A percentile compares a stretch with the other conserved stretches of the same genome.
phyloP scores from a whole-genome alignment of 2,888 invertebrate genomes.

The Hydriomena furcata region DNA sequence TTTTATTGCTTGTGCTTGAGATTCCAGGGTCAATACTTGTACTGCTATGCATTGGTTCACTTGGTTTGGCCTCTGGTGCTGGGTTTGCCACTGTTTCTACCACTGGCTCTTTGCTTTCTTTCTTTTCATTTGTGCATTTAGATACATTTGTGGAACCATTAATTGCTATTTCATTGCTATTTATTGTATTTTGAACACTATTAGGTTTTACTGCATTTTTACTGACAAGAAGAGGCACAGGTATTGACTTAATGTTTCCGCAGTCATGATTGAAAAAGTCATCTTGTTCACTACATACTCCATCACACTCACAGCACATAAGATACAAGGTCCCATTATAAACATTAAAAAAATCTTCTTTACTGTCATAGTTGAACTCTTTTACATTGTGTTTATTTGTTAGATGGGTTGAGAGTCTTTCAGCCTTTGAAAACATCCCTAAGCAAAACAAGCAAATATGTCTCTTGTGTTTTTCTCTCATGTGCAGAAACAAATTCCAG shows the following conservation, averaged over 20 bases:
- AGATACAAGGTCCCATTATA: conserved; percentile 88
- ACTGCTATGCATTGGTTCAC: conserved; percentile 57
- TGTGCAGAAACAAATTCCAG: conserved; percentile 93
- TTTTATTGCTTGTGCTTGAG: conserved; percentile 54
- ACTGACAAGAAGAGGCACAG: conserved; percentile 76
- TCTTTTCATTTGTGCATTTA: conserved; percentile 56
- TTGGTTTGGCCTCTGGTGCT: conserved; percentile 42
- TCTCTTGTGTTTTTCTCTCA: conserved; percentile 91
- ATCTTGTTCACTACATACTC: conserved; percentile 89
- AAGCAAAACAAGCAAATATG: conserved; percentile 93
- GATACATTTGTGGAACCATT: conserved; percentile 57
- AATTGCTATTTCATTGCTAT: conserved; percentile 49
- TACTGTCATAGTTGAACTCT: conserved; percentile 86
- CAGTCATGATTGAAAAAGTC: conserved; percentile 91
- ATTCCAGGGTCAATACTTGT: conserved; percentile 58
- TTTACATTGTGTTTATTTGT: conserved; percentile 90
- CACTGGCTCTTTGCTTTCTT: conserved; percentile 56
- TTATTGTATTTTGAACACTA: conserved; percentile 59
- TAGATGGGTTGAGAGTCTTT: conserved; percentile 90
- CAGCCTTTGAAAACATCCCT: conserved; percentile 91
- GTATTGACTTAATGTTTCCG: conserved; percentile 76
- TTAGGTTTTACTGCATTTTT: conserved; percentile 68
- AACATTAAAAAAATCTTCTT: conserved; percentile 86
- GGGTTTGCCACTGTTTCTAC: conserved; percentile 53
- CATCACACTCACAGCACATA: conserved; percentile 92